These are phyloP conservation scores for Oplegnathus fasciatus DNA, from an alignment of 2,113 vertebrate genomes.

Conservation along the genomic window DNA sequence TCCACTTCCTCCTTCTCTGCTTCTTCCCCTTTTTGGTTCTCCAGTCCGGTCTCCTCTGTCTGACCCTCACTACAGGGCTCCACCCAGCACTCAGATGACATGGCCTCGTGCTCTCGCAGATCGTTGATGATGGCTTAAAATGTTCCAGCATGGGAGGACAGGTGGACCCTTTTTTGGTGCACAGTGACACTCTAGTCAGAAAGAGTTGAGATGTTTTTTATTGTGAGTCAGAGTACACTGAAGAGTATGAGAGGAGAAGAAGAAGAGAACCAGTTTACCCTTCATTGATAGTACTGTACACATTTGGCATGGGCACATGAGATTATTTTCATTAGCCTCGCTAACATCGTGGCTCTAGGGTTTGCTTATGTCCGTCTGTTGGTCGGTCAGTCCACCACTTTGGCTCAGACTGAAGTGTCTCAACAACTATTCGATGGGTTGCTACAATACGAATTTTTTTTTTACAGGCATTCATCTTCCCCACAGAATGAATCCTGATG, in stretches of 20 bases:
- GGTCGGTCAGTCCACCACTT: not conserved
- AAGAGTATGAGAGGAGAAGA: not conserved
- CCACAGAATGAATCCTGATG: not conserved
- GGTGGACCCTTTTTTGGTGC: not conserved
- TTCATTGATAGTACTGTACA: not conserved
- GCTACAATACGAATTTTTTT: not conserved
- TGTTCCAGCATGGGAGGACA: constrained; percentile 29
- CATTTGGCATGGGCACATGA: not conserved
- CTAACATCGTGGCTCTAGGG: not conserved
- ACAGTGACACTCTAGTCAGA: constrained; percentile 7
- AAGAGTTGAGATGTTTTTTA: constrained; percentile 4
- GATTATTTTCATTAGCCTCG: not conserved
- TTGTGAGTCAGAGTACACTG: not conserved
- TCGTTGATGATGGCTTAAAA: constrained; percentile 19
- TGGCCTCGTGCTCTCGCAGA: constrained; percentile 43
- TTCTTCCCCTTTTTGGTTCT: constrained; percentile 23
- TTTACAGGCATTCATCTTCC: not conserved
- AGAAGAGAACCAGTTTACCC: not conserved
- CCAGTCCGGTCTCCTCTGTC: not conserved
- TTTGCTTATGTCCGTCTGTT: not conserved
- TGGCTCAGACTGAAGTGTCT: not conserved
- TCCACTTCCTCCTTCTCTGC: constrained; percentile 42
- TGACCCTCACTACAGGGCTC: constrained; percentile 33
- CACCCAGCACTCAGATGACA: constrained; percentile 62
- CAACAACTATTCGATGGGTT: not conserved